Evolutionary conservation across 2,888 invertebrate species (phyloP), one percentile per base, ranked within the genome.

Genomic region (Gerris lacustris): DNA sequence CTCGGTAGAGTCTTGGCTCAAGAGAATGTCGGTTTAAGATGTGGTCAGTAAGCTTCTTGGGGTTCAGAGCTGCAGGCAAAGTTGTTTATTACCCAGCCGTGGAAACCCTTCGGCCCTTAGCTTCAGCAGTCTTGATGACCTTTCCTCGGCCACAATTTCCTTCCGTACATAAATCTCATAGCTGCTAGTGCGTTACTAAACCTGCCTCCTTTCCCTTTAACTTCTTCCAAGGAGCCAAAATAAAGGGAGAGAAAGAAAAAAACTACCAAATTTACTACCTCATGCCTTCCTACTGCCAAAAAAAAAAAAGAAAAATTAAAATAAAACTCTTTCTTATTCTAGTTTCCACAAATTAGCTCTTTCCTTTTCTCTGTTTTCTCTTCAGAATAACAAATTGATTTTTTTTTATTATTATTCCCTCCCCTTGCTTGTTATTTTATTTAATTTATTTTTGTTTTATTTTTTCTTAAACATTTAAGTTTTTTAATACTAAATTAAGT

Each of bases 181-280:
- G 64, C 17, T 64, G 64, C 64, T 17, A 64, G 64, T 64, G 64
- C 64, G 64, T 64, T 64, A 64, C 64, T 64, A 64, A 64, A 55
- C 55, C 55, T 55, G 11, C 15, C 55, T 55, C 55, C 11, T 55
- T 15, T 55, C 55, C 15, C 55, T 55, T 15, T 55, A 11, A 55
- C 55, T 55, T 55, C 55, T 55, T 55, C 9, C 55, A 9, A 55
- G 55, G 15, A 55, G 55, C 55, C 55, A 11, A 9, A 31, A 9
- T 55, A 15, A 15, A 55, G 9, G 9, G 5, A 55, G 55, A 11
- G 15, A 55, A 5, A 55, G 55, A 55, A 55, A 55, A 15, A 55
- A 55, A 55, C 9, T 55, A 9, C 15, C 9, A 55, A 55, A 55
- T 55, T 55, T 55, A 55, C 55, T 55, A 15, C 55, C 55, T 55